A percentile compares a stretch with the other conserved stretches of the same genome.
phyloP scores from a whole-genome alignment of 2,113 vertebrate species.

The Pampusana beccarii region DNA sequence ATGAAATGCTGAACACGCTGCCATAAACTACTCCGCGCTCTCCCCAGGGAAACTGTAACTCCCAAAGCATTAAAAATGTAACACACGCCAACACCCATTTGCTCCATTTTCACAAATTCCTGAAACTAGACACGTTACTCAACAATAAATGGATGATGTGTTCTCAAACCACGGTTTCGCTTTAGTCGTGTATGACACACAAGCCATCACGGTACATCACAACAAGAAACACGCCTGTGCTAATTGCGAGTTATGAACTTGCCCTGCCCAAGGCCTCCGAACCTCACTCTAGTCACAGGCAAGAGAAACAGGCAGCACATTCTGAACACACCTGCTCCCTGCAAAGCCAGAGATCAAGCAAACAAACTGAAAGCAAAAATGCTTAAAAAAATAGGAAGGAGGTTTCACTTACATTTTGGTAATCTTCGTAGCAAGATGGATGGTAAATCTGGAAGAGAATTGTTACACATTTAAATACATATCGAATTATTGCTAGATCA shows the following conservation, averaged over 20 bases:
- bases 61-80: neutral
- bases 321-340: neutral
- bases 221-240: neutral
- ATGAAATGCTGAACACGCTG: neutral
- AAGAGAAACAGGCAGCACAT: neutral
- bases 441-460: conserved; percentile 89
- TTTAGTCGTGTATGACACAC: neutral
- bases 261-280: neutral
- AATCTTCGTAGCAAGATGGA: conserved; percentile 96
- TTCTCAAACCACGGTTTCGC: neutral
- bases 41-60: neutral
- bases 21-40: neutral
- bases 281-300: neutral
- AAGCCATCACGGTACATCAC: neutral
- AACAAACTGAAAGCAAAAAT: neutral
- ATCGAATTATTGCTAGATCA: neutral
- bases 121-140: fast-evolving
- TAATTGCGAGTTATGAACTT: neutral
- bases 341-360: neutral
- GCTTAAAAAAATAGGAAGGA: neutral
- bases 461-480: neutral
- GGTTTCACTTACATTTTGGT: conserved; percentile 91
- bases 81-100: neutral
- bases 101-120: neutral
- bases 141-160: neutral